Percentiles rank a stretch among this genome's conserved stretches.
Evolutionary conservation across 1,140 invertebrate species (phyloP).

Genomic region (Elysia chlorotica): DNA sequence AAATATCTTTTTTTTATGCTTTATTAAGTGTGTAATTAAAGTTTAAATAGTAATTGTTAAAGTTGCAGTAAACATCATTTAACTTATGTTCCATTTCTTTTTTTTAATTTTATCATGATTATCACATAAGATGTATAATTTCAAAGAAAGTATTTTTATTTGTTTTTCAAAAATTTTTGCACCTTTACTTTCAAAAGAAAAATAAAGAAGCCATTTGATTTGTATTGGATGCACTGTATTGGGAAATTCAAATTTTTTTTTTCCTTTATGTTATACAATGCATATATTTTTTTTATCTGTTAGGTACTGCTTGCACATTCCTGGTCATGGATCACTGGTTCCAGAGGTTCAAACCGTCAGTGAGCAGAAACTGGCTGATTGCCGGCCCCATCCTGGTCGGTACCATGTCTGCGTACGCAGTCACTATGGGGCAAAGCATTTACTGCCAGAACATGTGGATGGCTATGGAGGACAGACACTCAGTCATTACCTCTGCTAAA

Average conservation of each 20-base stretch:
- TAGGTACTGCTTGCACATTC: neutral
- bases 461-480: constrained; percentile 43
- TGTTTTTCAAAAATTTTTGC: no score
- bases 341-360: neutral
- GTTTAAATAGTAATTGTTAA: no score
- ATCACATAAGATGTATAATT: neutral
- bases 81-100: neutral
- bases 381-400: constrained; percentile 26
- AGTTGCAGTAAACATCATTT: no score
- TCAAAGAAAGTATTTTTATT: neutral
- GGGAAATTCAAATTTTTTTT: no score
- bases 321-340: neutral
- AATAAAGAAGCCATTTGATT: no score
- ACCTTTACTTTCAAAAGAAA: no score
- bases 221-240: no score
- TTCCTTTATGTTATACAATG: no score
- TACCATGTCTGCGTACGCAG: constrained; percentile 21
- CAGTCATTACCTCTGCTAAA: constrained; percentile 27
- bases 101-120: neutral
- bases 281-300: neutral
- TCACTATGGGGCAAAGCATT: constrained; percentile 30
- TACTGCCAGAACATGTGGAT: constrained; percentile 47
- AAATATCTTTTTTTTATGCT: neutral
- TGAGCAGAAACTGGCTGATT: constrained; percentile 7
- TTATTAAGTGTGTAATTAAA: no score